A percentile compares a stretch with the other conserved stretches of the same genome.
Conservation (phyloP, 1,140 invertebrate species). For the Phortica variegata region DNA sequence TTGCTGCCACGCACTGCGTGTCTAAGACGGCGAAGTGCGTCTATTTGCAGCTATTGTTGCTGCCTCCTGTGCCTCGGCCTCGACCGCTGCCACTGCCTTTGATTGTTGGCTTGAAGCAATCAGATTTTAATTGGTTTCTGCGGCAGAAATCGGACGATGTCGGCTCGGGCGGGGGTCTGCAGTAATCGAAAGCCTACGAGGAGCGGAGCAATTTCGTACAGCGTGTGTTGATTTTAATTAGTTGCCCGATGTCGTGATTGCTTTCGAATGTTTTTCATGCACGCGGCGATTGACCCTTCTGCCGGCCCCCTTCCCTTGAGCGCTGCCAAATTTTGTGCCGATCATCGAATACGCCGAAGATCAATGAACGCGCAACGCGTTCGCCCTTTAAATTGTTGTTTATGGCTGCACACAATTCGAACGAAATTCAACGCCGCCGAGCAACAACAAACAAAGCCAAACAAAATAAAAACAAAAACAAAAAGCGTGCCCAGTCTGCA, state of each 20-base stretch:
- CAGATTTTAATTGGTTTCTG: constrained; percentile 45
- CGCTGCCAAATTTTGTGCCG: constrained; percentile 31
- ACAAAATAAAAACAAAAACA: no score
- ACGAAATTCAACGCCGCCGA: constrained; percentile 15
- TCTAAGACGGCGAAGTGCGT: background rate
- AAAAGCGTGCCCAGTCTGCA: no score
- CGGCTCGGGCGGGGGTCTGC: no score
- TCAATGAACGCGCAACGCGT: constrained; percentile 23
- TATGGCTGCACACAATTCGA: constrained; percentile 28
- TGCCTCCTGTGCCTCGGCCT: background rate
- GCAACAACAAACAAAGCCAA: no score
- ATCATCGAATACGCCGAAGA: constrained; percentile 7
- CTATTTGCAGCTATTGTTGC: background rate
- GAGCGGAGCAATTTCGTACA: no score
- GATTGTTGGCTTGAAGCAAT: no score
- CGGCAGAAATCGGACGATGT: constrained; percentile 6
- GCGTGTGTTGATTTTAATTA: no score
- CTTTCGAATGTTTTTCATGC: no score
- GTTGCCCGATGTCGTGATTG: no score
- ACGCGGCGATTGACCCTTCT: no score
- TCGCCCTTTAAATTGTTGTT: constrained; percentile 36
- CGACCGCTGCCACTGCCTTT: constrained; percentile 17
- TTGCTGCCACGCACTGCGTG: constrained; percentile 9
- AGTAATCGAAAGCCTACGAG: no score
- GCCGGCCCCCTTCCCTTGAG: constrained; percentile 10